Evolutionary conservation across 2,888 invertebrate genomes (phyloP).

Genomic region (Heliconius ismenius): DNA sequence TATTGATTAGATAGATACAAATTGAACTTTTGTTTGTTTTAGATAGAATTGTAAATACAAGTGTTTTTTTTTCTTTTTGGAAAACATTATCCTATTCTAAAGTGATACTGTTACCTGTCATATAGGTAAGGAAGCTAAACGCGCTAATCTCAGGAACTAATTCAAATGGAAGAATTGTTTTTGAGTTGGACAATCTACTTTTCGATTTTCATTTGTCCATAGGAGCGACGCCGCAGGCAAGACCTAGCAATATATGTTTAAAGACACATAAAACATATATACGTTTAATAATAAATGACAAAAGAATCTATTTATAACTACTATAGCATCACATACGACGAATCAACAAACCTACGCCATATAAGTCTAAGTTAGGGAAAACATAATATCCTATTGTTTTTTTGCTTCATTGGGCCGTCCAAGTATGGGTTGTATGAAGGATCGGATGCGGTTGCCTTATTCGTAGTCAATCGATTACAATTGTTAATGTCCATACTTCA

Average conservation of each 20-base stretch:
- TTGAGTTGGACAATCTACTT: no score
- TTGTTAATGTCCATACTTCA: slow-evolving; percentile 29
- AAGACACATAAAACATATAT: no score
- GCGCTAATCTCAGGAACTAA: no score
- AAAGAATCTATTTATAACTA: not conserved
- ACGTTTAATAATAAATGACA: not conserved
- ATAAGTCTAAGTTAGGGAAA: slow-evolving; percentile 9
- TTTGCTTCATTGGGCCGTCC: slow-evolving; percentile 29
- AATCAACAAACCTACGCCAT: not conserved
- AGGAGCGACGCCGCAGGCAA: no score
- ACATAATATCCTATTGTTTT: slow-evolving; percentile 34
- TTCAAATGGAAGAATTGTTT: no score
- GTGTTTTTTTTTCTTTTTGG: not conserved
- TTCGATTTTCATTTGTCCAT: no score
- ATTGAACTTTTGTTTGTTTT: not conserved
- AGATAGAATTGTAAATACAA: not conserved
- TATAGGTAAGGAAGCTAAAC: no score
- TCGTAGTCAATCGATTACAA: slow-evolving; percentile 34
- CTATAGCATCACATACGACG: not conserved
- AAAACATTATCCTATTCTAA: not conserved
- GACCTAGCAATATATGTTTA: no score
- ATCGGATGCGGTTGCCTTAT: slow-evolving; percentile 40
- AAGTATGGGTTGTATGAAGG: slow-evolving; percentile 22
- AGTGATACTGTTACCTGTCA: no score
- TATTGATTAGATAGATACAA: not conserved